These are phyloP conservation scores for Athene noctua DNA, from an alignment of 2,113 vertebrate genomes.

Conservation along the genomic window DNA sequence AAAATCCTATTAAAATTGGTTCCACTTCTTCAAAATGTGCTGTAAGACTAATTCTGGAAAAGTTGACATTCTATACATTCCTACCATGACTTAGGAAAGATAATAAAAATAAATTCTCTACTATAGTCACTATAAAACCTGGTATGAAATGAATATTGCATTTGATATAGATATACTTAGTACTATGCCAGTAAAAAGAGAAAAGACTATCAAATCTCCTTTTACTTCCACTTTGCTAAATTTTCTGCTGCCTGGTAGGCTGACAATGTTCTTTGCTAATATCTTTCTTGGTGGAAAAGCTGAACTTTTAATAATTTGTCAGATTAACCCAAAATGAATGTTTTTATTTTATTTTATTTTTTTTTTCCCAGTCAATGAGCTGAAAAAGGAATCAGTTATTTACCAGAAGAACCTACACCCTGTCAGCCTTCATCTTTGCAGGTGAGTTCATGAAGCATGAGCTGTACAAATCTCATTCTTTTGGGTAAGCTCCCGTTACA, in stretches of 20 bases:
- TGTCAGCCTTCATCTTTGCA: background rate
- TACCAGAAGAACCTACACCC: background rate
- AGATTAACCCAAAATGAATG: background rate
- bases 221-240: background rate
- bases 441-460: background rate
- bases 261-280: background rate
- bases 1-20: conserved; percentile 20
- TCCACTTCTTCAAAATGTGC: conserved; percentile 2
- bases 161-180: background rate
- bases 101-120: conserved; percentile 43
- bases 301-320: background rate
- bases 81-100: background rate
- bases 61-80: background rate
- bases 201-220: background rate
- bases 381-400: background rate
- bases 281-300: background rate
- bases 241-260: background rate
- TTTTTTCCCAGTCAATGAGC: background rate
- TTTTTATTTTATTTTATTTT: background rate
- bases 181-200: background rate
- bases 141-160: background rate
- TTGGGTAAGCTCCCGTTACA: background rate
- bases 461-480: background rate
- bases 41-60: conserved; percentile 22
- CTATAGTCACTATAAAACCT: conserved; percentile 13